Conservation (phyloP, 2,113 vertebrate species). For the Polypterus senegalus region DNA sequence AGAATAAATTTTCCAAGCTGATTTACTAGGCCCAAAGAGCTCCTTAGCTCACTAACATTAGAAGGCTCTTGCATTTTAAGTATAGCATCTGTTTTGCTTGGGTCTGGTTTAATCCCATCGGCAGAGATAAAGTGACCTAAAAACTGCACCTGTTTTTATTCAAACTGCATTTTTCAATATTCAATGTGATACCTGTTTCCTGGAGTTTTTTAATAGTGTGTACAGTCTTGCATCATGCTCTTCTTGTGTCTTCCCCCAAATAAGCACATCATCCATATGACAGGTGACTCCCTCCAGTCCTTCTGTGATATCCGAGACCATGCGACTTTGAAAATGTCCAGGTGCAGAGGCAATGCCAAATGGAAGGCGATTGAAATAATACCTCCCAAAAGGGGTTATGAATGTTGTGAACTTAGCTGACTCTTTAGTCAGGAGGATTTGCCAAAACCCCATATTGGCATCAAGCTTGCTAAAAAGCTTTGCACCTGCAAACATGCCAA, state of each 20-base stretch:
- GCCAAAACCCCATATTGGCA: conserved; percentile 1
- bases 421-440: not conserved
- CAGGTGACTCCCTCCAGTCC: not conserved
- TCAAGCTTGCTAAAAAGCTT: not conserved
- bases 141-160: not conserved
- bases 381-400: not conserved
- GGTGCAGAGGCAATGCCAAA: not conserved
- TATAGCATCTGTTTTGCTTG: not conserved
- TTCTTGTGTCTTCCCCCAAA: not conserved
- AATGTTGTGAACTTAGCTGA: not conserved
- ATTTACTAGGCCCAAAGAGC: not conserved
- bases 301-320: not conserved
- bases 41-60: not conserved
- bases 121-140: not conserved
- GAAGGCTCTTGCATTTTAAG: not conserved
- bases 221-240: not conserved
- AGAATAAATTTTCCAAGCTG: conserved; percentile 1
- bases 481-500: not conserved
- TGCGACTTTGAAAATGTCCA: not conserved
- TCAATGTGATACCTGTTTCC: not conserved
- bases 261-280: conserved; percentile 2
- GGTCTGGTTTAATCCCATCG: not conserved
- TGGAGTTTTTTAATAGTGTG: conserved; percentile 1
- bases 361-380: not conserved
- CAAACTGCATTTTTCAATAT: not conserved